phyloP scores from a whole-genome alignment of 2,113 vertebrate genomes.

The Bombycilla garrulus region DNA sequence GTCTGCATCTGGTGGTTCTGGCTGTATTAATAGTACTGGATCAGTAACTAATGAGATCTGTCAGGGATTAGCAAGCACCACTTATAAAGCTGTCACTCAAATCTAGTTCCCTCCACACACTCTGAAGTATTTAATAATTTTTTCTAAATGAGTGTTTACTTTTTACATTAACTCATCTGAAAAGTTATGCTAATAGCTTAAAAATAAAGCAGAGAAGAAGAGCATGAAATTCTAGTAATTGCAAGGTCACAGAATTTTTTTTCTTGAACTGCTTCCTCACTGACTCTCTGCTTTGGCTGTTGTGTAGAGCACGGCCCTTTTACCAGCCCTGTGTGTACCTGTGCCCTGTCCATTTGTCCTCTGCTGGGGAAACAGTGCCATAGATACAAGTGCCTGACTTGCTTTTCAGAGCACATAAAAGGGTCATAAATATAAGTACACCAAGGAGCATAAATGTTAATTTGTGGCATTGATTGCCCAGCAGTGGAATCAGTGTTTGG shows the following conservation, averaged over 20 bases:
- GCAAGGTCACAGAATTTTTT: background rate
- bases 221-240: background rate
- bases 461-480: background rate
- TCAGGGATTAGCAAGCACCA: background rate
- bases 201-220: background rate
- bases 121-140: background rate
- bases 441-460: background rate
- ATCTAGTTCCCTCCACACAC: background rate
- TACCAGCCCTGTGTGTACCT: background rate
- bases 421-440: background rate
- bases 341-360: background rate
- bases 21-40: background rate
- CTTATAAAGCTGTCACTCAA: background rate
- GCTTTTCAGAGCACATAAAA: background rate
- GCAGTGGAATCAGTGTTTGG: background rate
- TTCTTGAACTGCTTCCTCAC: background rate
- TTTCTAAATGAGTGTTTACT: background rate
- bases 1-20: background rate
- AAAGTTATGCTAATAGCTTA: background rate
- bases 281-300: background rate
- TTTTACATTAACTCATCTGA: background rate
- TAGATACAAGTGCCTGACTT: background rate
- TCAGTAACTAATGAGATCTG: background rate
- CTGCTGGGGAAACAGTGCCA: background rate
- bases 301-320: background rate